A percentile compares a stretch with the other conserved stretches of the same genome.
phyloP scores from a whole-genome alignment of 2,113 vertebrate genomes.

The Bettongia penicillata region DNA sequence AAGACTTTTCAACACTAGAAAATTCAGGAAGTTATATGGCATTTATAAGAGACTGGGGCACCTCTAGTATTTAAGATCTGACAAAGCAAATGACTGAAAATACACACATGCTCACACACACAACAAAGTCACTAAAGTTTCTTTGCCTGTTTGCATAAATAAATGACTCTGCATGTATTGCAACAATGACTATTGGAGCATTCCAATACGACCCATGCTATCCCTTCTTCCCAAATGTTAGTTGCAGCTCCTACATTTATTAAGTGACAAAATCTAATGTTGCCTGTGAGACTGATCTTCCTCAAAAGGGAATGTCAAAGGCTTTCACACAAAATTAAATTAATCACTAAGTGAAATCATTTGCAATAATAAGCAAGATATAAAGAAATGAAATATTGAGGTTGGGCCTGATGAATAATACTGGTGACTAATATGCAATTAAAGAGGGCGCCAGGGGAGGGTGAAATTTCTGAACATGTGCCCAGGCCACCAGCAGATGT shows the following conservation, averaged over 20 bases:
- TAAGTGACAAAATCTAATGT: slow-evolving; percentile 21
- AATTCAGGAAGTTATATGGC: neutral
- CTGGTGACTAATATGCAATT: neutral
- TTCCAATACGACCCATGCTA: neutral
- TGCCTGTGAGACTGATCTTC: neutral
- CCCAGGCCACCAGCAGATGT: neutral
- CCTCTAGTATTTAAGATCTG: neutral
- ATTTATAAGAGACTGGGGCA: neutral
- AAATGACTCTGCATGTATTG: neutral
- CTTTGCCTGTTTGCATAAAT: neutral
- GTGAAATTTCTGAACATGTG: neutral
- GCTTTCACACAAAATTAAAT: neutral
- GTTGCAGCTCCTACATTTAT: neutral
- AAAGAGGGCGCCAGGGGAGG: neutral
- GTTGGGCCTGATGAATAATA: neutral
- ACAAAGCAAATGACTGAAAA: neutral
- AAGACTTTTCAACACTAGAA: neutral
- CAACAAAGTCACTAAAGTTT: neutral
- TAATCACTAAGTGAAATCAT: neutral
- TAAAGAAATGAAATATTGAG: neutral
- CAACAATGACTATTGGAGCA: neutral
- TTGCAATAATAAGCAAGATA: neutral
- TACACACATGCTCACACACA: neutral
- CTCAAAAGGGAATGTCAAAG: neutral
- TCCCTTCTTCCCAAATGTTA: neutral